These are phyloP conservation scores for Characodon lateralis DNA, from an alignment of 2,797 vertebrate genomes.

Conservation along the genomic window DNA sequence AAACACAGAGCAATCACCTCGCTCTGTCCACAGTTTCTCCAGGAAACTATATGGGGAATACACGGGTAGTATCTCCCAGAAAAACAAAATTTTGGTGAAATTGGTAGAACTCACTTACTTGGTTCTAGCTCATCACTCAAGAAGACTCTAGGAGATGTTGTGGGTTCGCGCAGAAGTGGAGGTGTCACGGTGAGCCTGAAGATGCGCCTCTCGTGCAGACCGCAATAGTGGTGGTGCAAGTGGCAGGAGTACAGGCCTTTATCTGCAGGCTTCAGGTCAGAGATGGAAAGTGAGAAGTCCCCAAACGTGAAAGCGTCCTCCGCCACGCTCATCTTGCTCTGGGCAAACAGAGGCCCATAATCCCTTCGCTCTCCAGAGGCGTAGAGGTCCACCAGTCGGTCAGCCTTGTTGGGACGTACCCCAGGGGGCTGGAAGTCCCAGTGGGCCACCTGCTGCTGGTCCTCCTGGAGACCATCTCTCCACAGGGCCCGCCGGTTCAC, in stretches of 20 bases:
- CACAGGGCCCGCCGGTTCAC: constrained; percentile 88
- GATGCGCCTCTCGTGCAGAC: constrained; percentile 91
- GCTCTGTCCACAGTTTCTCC: not conserved
- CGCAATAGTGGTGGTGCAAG: constrained; percentile 97
- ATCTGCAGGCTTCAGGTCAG: constrained; percentile 80
- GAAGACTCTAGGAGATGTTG: constrained; percentile 34
- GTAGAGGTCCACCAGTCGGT: constrained; percentile 93
- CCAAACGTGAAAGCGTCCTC: constrained; percentile 86
- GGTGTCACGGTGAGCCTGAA: constrained; percentile 86
- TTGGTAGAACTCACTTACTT: constrained; percentile 20
- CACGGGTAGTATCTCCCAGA: not conserved
- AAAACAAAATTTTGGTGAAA: constrained; percentile 30
- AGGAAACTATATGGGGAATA: constrained; percentile 33
- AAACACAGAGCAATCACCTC: constrained; percentile 24
- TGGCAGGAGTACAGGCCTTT: constrained; percentile 94
- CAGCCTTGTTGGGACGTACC: constrained; percentile 88
- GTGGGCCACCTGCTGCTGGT: constrained; percentile 94
- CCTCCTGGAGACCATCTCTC: constrained; percentile 88
- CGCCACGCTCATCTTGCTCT: constrained; percentile 85
- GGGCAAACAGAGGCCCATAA: constrained; percentile 85
- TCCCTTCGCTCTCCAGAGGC: constrained; percentile 91
- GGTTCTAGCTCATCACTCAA: constrained; percentile 61
- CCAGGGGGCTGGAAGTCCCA: constrained; percentile 96
- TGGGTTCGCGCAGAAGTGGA: constrained; percentile 32
- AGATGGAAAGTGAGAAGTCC: constrained; percentile 91